Evolutionary conservation across 2,113 vertebrate species (phyloP), one percentile per base, ranked within the genome.

Genomic region (Rutilus rutilus): DNA sequence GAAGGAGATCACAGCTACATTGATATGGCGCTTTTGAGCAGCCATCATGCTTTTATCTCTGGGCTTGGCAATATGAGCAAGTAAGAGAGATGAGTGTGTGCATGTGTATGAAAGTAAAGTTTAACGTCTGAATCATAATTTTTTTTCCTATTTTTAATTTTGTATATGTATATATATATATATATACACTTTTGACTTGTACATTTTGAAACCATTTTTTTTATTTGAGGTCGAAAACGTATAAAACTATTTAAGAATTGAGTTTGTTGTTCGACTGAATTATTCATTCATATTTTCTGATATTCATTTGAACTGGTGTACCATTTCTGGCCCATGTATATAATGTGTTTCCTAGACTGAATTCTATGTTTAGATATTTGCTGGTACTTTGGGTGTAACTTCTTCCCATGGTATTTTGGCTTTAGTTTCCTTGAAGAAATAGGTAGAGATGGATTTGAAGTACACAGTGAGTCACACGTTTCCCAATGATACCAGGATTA

Each of bases 401-500:
- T 47, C 14, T 17, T 76, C 73, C 27, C 25, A 47, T 17, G 33
- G 3, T 57, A 42, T 33, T 60, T 87, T 84, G 30, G 23, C 69
- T 57, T 42, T 7, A 60, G 57, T 79, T 62, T 45, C 39, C 57
- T 75, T 27, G 4, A 47, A 64, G 30, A 82, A 76, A 27, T n/a
- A 50, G 36, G 25, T 79, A 23, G 67, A 50, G 79, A 59, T 60
- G 50, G 81, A 47, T 45, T 65, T 54, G 25, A 86, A 60, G 85
- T 33, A 86, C 39, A 60, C 8, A 59, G n/a, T 73, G 77, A 85
- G 59, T 86, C 78, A 84, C 33, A 78, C 1, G 71, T 85, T 78
- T 86, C 57, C 54, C 71, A 57, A 21, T 86, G 78, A 78, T 88
- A 84, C 80, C 54, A 73, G 77, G 54, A 85, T 71, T 86, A 87